Base-by-base conservation (phyloP, 2,797 vertebrate species). In the Gephyroberyx darwinii region DNA sequence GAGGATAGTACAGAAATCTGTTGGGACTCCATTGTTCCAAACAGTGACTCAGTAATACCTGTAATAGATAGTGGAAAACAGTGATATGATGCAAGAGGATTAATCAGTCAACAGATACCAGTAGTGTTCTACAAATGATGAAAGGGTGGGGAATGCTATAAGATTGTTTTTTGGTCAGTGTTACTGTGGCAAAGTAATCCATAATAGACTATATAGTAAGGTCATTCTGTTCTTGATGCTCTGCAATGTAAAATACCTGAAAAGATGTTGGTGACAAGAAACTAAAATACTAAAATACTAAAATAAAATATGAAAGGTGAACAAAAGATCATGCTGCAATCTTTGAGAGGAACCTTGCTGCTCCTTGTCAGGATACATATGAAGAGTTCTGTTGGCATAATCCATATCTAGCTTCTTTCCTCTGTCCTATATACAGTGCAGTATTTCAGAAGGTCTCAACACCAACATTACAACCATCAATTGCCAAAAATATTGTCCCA, bases 1-100 rank as follows among this genome's bases (percentile, higher is more conserved):
- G 96, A 99, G 0, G 98, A 98, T 8, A 97, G 88, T 69, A 92
- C 72, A 55, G 97, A 99, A 8, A 96, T 92, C 20, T 92, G 73
- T 6, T 79, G 55, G 13, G 94, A 93, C 62, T 96, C 96, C 95
- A 98, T 97, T 71, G 56, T 88, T 71, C 50, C 33, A 30, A 56
- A 16, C 19, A 22, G 14, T 35, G 50, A 67, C 69, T 86, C 65
- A 81, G 65, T 17, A 19, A 35, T 41, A 74, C 86, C 88, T 92
- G 79, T 80, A 39, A 57, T 1, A 63, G 43, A 78, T 54, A 53
- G 74, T 20, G 53, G 30, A 84, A 77, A 78, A 72, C 48, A 77
- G 54, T 73, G 30, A 64, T 1, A 31, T 68, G 8, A 65, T 83
- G 45, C 55, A 8, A 77, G 26, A 65, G 19, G 20, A 43, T 16